Conservation (phyloP, 2,888 invertebrate genomes). For the Osmoderma eremita region DNA sequence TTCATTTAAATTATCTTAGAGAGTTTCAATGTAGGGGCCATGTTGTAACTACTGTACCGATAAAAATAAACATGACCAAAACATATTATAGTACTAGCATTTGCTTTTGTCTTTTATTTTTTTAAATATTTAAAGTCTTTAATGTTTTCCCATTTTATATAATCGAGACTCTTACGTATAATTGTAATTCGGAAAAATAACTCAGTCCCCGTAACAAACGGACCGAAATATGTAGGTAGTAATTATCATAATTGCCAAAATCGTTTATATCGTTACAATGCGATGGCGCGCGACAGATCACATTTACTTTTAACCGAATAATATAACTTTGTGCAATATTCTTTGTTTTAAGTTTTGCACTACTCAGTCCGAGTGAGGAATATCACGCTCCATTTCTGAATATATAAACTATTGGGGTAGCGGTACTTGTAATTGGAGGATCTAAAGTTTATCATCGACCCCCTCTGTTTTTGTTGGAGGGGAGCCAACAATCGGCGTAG, state of each 20-base stretch:
- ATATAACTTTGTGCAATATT: constrained; percentile 60
- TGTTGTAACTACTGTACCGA: constrained; percentile 52
- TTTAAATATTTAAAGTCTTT: constrained; percentile 45
- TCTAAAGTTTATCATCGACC: constrained; percentile 35
- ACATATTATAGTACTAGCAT: constrained; percentile 46
- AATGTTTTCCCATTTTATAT: constrained; percentile 35
- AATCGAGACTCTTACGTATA: constrained; percentile 47
- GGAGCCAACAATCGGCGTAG: constrained; percentile 52
- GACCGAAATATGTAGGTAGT: constrained; percentile 46
- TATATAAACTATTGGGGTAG: constrained; percentile 30
- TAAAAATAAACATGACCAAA: constrained; percentile 54
- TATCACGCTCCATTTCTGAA: constrained; percentile 57
- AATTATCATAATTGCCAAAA: constrained; percentile 49
- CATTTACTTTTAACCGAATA: constrained; percentile 57
- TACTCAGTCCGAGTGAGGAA: constrained; percentile 60
- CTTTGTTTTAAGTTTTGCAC: constrained; percentile 55
- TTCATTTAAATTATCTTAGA: constrained; percentile 48
- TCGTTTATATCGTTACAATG: constrained; percentile 53
- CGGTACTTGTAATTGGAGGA: constrained; percentile 33
- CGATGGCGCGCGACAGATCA: constrained; percentile 63
- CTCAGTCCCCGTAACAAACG: constrained; percentile 46
- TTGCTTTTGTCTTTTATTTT: constrained; percentile 38
- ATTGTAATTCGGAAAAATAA: constrained; percentile 48
- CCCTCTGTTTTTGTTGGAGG: constrained; percentile 43
- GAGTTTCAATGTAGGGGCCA: constrained; percentile 54